phyloP scores from a whole-genome alignment of 2,888 invertebrate genomes.

The Rhingia campestris region DNA sequence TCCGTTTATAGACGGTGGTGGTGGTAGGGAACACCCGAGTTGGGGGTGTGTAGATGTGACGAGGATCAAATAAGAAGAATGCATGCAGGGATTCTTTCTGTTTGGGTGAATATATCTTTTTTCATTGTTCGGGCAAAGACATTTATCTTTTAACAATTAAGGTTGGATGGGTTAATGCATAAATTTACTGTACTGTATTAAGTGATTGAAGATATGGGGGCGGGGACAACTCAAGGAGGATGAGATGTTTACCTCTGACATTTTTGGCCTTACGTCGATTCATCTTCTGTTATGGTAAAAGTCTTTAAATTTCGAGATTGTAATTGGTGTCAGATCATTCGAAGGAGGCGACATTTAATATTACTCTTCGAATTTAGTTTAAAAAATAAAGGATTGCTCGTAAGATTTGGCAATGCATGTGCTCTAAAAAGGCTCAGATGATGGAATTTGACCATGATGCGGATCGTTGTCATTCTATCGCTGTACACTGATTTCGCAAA shows the following conservation, averaged over 20 bases:
- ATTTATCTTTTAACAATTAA: conserved; percentile 65
- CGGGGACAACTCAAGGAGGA: background rate
- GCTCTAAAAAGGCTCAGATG: too few relatives aligned
- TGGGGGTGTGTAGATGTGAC: conserved; percentile 10
- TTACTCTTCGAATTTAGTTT: too few relatives aligned
- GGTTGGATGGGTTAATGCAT: conserved; percentile 53
- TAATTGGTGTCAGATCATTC: too few relatives aligned
- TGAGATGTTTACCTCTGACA: background rate
- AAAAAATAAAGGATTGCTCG: too few relatives aligned
- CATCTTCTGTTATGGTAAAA: too few relatives aligned
- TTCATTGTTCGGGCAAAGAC: conserved; percentile 45
- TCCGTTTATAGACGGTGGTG: conserved; percentile 27
- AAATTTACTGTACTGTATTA: conserved; percentile 35
- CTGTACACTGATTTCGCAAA: too few relatives aligned
- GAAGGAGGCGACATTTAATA: too few relatives aligned
- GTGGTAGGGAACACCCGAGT: background rate
- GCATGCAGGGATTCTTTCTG: conserved; percentile 32
- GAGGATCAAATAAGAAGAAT: conserved; percentile 47
- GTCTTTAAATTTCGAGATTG: too few relatives aligned
- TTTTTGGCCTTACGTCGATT: too few relatives aligned
- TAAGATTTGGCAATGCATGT: too few relatives aligned
- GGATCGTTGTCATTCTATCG: too few relatives aligned
- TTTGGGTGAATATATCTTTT: conserved; percentile 24
- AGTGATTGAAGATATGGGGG: conserved; percentile 8
- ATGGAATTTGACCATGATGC: too few relatives aligned